Evolutionary conservation across 1,140 invertebrate species (phyloP), one percentile per base, ranked within the genome.

Genomic region (Drosophila bifasciata): DNA sequence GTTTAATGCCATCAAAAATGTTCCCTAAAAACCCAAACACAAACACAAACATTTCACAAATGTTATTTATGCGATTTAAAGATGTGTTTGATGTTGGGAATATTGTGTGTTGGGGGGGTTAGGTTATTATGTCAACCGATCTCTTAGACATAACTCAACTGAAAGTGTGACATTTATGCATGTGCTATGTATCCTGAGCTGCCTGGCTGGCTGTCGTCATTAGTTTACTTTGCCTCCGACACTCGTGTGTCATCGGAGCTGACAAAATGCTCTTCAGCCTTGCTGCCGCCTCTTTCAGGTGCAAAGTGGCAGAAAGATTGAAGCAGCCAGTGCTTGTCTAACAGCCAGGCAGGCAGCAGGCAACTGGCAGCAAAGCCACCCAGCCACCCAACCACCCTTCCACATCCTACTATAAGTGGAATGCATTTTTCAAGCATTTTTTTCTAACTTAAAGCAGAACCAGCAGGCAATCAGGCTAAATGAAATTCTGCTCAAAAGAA

Each of bases 1-100:
- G 23, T 5, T 17, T 51, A 73, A 81, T 61, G 46, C 44, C 50
- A 48, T 56, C n/a, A 76, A 72, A 76, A 72, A 76, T 76, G 80
- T 72, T 64, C 32, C 23, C 19, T 25, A 60, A 25, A 25, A 48
- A 51, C 52, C 0, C 21, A 73, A 56, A 61, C 44, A 58, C 57
- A 57, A 23, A 15, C 0, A 13, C 32, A 36, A 4, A 36, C 9
- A 36, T 44, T 50, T 50, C n/a, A 6, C 15, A 44, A 48, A 28
- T 21, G 23, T 41, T 62, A 57, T 72, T 78, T 55, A 32, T 43
- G 43, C 43, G 28, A 11, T 39, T 60, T 68, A 32, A 51, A 52
- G 17, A 16, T 32, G 28, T 28, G 13, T 41, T 19, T 21, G 45
- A 53, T 64, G 32, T 52, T 32, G 32, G 44, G 60, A 28, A 28